Conservation (phyloP, 2,888 invertebrate species). For the Plebejus argus region DNA sequence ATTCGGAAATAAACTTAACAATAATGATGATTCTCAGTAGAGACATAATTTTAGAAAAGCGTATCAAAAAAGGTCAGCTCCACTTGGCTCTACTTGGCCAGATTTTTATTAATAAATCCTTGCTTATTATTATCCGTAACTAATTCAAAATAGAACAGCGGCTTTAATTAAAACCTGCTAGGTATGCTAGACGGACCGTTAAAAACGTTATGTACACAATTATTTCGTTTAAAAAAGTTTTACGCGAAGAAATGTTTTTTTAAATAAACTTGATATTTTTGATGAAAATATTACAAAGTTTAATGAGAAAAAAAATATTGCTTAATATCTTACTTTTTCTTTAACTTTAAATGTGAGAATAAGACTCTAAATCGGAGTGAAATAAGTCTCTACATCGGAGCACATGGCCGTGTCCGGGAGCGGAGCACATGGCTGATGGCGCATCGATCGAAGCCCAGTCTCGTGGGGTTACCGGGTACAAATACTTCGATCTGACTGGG, state of each 20-base stretch:
- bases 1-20: background rate
- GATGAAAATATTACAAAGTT: background rate
- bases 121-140: background rate
- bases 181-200: constrained; percentile 15
- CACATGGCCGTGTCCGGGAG: background rate
- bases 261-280: background rate
- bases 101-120: background rate
- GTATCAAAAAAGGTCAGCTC: background rate
- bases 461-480: constrained; percentile 8
- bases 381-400: background rate
- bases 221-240: background rate
- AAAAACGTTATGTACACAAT: constrained; percentile 9
- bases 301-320: background rate
- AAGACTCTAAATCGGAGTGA: too few relatives aligned
- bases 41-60: background rate
- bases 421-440: background rate
- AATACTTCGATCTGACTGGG: background rate
- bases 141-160: background rate
- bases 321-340: background rate
- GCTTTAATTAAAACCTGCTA: background rate
- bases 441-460: background rate
- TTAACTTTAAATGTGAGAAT: background rate
- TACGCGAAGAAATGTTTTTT: background rate
- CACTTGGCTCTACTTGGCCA: background rate
- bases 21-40: background rate